Conservation (phyloP, 2,888 invertebrate species). For the Spisula subtruncata region DNA sequence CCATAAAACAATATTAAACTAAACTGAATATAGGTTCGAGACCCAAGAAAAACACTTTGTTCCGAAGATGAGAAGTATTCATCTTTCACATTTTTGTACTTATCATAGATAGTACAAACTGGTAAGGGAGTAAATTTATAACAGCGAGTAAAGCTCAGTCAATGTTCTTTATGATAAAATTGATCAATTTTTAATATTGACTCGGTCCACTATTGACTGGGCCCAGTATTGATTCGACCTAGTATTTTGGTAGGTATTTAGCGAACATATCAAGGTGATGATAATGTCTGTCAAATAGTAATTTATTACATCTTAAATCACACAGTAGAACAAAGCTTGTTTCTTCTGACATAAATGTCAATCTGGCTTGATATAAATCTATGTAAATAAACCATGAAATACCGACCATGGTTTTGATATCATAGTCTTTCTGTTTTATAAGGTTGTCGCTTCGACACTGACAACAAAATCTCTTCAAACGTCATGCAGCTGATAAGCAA, state of each 20-base stretch:
- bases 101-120: too few species aligned
- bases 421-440: neutral
- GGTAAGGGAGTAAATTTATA: too few species aligned
- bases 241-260: constrained; percentile 35
- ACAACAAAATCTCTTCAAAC: too few species aligned
- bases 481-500: too few species aligned
- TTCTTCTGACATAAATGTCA: constrained; percentile 23
- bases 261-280: neutral
- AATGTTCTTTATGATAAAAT: constrained; percentile 1
- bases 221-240: constrained; percentile 32
- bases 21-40: too few species aligned
- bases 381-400: neutral
- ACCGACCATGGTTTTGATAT: neutral
- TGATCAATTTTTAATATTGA: constrained; percentile 32
- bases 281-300: constrained; percentile 46
- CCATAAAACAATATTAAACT: too few species aligned
- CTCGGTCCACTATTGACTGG: too few species aligned
- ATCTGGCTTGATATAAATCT: neutral
- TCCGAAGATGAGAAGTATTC: too few species aligned
- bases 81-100: too few species aligned
- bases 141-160: neutral
- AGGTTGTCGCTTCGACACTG: too few species aligned
- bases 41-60: too few species aligned
- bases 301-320: constrained; percentile 42
- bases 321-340: neutral